These are phyloP conservation scores for Pseudorhiza aurosa DNA, from an alignment of 30 jellyfish, hydroid and myxozoan species.

Conservation along the genomic window DNA sequence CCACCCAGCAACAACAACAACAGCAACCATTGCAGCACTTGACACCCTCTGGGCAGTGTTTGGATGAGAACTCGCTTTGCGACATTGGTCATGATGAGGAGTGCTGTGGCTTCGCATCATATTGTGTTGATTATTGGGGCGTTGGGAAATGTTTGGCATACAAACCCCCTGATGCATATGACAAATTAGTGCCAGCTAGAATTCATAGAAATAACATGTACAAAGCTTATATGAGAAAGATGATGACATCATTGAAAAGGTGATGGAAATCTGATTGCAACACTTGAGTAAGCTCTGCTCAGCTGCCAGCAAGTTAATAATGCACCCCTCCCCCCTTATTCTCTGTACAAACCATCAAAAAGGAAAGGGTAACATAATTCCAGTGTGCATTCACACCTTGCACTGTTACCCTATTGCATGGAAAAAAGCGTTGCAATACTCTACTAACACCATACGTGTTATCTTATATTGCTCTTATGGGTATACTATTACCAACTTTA, in stretches of 20 bases:
- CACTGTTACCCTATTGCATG: no score
- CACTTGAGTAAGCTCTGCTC: no score
- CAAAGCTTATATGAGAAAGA: conserved; percentile 50
- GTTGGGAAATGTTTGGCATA: conserved; percentile 87
- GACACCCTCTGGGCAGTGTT: conserved; percentile 73
- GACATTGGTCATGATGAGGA: conserved; percentile 89
- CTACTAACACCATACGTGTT: no score
- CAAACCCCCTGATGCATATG: conserved; percentile 49
- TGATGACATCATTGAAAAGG: no score
- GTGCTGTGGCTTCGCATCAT: conserved; percentile 96
- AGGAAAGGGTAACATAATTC: no score
- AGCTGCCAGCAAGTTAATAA: no score
- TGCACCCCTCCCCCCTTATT: not conserved
- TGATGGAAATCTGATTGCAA: no score
- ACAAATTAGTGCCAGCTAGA: conserved; percentile 58
- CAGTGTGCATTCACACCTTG: no score
- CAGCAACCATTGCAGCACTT: conserved; percentile 30
- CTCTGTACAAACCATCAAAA: not conserved
- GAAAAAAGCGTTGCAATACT: no score
- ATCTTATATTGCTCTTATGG: no score
- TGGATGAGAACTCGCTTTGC: conserved; percentile 88
- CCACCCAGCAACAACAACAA: conserved; percentile 24
- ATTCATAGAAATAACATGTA: conserved; percentile 70
- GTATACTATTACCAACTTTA: no score
- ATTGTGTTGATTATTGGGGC: conserved; percentile 96